Conservation (phyloP, 1,140 invertebrate genomes). For the Vanessa atalanta region DNA sequence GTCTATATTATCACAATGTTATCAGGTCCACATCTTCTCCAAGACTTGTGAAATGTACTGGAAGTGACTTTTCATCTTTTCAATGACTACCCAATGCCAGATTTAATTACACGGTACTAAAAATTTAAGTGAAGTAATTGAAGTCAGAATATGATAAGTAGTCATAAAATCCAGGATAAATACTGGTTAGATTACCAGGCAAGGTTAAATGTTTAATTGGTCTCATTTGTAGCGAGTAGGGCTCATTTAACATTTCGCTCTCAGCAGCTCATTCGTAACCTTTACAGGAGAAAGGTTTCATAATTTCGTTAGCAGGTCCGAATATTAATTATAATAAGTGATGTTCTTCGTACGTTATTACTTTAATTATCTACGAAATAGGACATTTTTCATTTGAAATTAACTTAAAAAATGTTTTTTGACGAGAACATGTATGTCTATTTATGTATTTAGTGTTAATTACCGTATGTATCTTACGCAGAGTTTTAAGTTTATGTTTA, state of each 20-base stretch:
- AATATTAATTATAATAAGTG: background rate
- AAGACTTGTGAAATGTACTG: no score
- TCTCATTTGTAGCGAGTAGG: slow-evolving; percentile 3
- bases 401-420: background rate
- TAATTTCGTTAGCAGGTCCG: slow-evolving; percentile 3
- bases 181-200: slow-evolving; percentile 8
- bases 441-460: no score
- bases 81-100: no score
- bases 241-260: slow-evolving; percentile 10
- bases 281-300: slow-evolving; percentile 10
- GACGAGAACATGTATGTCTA: no score
- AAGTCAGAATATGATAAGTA: background rate
- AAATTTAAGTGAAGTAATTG: background rate
- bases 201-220: slow-evolving; percentile 14
- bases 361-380: background rate
- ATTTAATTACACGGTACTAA: no score
- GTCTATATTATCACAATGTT: no score
- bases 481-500: no score
- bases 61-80: no score
- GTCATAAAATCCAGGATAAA: slow-evolving; percentile 1
- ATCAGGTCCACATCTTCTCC: no score
- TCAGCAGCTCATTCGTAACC: slow-evolving; percentile 8
- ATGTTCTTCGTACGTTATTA: background rate
- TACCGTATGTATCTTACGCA: no score
- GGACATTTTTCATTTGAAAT: background rate